Evolutionary conservation across 2,888 invertebrate genomes (phyloP), one percentile per base, ranked within the genome.

Genomic region (Zygogramma bicolorata): DNA sequence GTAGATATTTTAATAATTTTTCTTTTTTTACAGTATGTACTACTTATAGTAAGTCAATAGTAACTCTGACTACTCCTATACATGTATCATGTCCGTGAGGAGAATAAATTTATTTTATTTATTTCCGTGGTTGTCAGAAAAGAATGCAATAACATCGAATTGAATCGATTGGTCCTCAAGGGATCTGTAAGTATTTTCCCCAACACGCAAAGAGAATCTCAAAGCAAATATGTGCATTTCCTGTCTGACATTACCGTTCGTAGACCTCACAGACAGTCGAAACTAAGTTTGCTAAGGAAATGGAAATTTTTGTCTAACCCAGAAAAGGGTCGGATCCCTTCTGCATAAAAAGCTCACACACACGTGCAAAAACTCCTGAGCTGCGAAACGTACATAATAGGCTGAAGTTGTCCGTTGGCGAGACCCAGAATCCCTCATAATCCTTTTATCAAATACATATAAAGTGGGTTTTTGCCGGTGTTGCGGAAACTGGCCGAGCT

Each of bases 391-490:
- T 65, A 68, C 67, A 73, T 71, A 74, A 71, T 71, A 70, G 70
- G 71, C 59, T 62, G 57, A 75, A 73, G 75, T 75, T 75, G 71
- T 53, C 68, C 59, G 65, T 60, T 68, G 69, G 67, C 68, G 70
- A 71, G 75, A 75, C 73, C 73, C 71, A 58, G 75, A 77, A 77
- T 77, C 73, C 77, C 73, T 72, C 74, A 77, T 79, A 79, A 80
- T 80, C 79, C 77, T 77, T 79, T 79, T 78, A 78, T 80, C 80
- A 78, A 79, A 79, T 77, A 77, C 80, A 75, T 78, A 77, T 77
- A 80, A 77, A 78, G 78, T 77, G 73, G 71, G 75, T 80, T 80
- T 80, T 80, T 80, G 78, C 67, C 73, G 59, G 68, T 66, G 69
- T 65, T 66, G 53, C 62, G 70, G 69, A 74, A 71, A 73, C 71